Evolutionary conservation across 1,140 invertebrate genomes (phyloP), one percentile per base, ranked within the genome.

Genomic region (Aphelinus atriplicis): DNA sequence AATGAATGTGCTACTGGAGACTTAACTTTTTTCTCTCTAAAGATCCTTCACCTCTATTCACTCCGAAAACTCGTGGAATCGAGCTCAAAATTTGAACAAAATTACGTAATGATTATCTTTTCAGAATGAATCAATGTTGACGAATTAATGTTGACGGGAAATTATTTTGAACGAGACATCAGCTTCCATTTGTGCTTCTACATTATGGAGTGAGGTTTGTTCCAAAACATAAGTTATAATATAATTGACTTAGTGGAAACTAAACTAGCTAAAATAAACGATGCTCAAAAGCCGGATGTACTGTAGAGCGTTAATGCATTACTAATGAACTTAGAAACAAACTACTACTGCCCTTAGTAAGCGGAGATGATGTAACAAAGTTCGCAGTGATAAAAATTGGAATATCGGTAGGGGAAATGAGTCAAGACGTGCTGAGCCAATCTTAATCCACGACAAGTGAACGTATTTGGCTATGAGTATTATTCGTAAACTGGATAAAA

Each of bases 321-420:
- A n/a, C 51, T 74, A 68, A 74, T 69, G 65, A 74, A 68, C 43
- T 63, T 7, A 63, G 7, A 63, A 62, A 68, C 26, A 26, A 26
- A 26, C 26, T 26, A 26, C 26, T 26, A 26, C 26, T 26, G 26
- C 26, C 26, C 26, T 26, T 26, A 26, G 26, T 26, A 26, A 26
- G 26, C 26, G 26, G 26, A 26, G 26, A 26, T 26, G 26, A 26
- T 26, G 26, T 26, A 26, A 26, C 26, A 26, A 26, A 26, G 26
- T 26, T 26, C 26, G 26, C 26, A 26, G 26, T 26, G 26, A 26
- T 26, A 26, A 26, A 26, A 26, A 26, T 26, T 26, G 26, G 26
- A 26, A 26, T 26, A 26, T 26, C 26, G 26, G 26, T 26, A 26
- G 26, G 26, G 26, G 26, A 26, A 26, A 26, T 26, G 26, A 26